Evolutionary conservation across 2,113 vertebrate genomes (phyloP).

Genomic region (Apeltes quadracus): DNA sequence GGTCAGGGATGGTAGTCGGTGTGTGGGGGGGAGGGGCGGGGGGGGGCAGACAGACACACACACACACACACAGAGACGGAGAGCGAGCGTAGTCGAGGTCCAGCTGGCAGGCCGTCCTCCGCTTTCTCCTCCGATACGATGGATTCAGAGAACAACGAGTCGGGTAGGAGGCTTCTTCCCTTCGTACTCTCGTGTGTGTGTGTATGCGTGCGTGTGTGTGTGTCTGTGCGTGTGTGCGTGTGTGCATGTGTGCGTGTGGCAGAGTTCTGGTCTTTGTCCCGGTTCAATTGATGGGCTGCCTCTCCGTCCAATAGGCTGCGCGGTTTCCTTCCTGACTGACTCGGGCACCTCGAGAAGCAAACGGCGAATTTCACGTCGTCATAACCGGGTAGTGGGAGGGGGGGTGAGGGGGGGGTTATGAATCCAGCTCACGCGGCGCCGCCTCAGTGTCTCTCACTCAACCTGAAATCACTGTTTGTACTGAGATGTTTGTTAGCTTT

Average conservation of each 20-base stretch:
- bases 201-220: conserved; percentile 10
- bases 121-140: conserved; percentile 49
- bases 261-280: background rate
- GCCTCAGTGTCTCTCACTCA: background rate
- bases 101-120: conserved; percentile 55
- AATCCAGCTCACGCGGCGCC: background rate
- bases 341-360: background rate
- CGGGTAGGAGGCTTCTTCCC: conserved; percentile 64
- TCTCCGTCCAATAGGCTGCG: background rate
- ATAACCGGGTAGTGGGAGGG: background rate
- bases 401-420: background rate
- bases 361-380: background rate
- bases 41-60: no score
- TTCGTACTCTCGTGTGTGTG: conserved; percentile 13
- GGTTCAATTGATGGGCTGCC: background rate
- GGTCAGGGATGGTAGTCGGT: conserved; percentile 63
- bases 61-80: background rate
- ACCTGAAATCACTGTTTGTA: no score
- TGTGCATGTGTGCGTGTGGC: background rate
- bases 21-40: background rate
- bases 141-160: conserved; percentile 70
- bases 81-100: conserved; percentile 35
- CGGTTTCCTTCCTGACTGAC: background rate
- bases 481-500: no score
- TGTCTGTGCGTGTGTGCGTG: background rate